These are phyloP conservation scores for Rhagonycha lutea DNA, from an alignment of 2,888 invertebrate genomes.

Conservation along the genomic window DNA sequence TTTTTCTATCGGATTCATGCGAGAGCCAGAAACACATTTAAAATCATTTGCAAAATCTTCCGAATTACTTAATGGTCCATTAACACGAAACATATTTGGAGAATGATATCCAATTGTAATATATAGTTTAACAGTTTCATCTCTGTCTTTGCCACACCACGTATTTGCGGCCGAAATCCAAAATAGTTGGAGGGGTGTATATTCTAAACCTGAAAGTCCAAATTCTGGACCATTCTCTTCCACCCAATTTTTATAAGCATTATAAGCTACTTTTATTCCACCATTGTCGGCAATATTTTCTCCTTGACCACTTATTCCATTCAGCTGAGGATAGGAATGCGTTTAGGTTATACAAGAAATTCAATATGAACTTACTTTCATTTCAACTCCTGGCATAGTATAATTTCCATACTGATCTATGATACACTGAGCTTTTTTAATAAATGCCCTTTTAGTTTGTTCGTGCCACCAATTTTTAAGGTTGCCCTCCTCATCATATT, in stretches of 20 bases:
- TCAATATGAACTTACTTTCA: constrained; percentile 58
- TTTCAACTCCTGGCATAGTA: constrained; percentile 68
- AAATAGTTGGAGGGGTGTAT: constrained; percentile 63
- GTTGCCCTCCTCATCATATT: constrained; percentile 8
- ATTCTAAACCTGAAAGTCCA: neutral
- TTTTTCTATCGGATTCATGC: constrained; percentile 66
- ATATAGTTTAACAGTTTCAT: constrained; percentile 67
- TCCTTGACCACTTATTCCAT: constrained; percentile 15
- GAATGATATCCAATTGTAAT: constrained; percentile 80
- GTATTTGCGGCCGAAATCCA: constrained; percentile 85
- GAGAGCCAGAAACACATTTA: constrained; percentile 61
- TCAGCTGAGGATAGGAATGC: constrained; percentile 2
- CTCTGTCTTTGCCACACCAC: constrained; percentile 83
- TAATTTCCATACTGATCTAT: constrained; percentile 88
- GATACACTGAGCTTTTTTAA: constrained; percentile 80
- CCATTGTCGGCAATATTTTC: constrained; percentile 22
- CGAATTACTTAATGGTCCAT: constrained; percentile 66
- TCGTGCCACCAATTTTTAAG: constrained; percentile 63
- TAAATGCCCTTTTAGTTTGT: constrained; percentile 80
- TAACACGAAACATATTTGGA: constrained; percentile 65
- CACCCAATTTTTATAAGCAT: constrained; percentile 8
- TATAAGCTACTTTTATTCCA: constrained; percentile 9
- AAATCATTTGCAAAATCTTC: constrained; percentile 66
- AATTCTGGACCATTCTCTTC: constrained; percentile 6
- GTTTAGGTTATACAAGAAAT: neutral